phyloP scores from a whole-genome alignment of 1,140 invertebrate species.

The Parasteatoda tepidariorum region DNA sequence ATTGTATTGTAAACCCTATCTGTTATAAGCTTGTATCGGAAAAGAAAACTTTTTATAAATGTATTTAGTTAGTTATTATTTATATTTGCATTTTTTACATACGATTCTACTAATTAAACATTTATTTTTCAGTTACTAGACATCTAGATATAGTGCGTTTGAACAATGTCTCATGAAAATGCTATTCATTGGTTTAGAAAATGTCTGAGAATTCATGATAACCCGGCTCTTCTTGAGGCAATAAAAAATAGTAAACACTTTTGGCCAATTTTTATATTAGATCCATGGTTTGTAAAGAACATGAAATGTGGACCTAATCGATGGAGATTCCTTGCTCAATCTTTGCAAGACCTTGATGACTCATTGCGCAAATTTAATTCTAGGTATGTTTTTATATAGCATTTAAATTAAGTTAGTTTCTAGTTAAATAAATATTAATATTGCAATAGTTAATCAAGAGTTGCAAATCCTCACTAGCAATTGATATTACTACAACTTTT shows the following conservation, averaged over 20 bases:
- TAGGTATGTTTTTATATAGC: constrained; percentile 40
- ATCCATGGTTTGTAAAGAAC: constrained; percentile 66
- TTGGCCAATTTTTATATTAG: constrained; percentile 79
- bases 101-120: too few species aligned
- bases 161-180: background rate
- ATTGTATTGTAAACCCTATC: too few species aligned
- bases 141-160: background rate
- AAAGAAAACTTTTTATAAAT: too few species aligned
- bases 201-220: constrained; percentile 80
- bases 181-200: constrained; percentile 76
- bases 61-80: too few species aligned
- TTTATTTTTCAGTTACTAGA: background rate
- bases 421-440: too few species aligned
- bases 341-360: constrained; percentile 33
- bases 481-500: too few species aligned
- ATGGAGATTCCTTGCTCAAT: constrained; percentile 51
- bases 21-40: too few species aligned
- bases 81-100: too few species aligned
- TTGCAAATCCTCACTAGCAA: too few species aligned
- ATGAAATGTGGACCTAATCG: constrained; percentile 54
- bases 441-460: too few species aligned
- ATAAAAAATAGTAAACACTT: constrained; percentile 68
- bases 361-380: constrained; percentile 38
- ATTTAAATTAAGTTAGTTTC: too few species aligned
- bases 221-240: constrained; percentile 76